Conservation (phyloP, 2,113 vertebrate genomes). For the Pleuronectes platessa region DNA sequence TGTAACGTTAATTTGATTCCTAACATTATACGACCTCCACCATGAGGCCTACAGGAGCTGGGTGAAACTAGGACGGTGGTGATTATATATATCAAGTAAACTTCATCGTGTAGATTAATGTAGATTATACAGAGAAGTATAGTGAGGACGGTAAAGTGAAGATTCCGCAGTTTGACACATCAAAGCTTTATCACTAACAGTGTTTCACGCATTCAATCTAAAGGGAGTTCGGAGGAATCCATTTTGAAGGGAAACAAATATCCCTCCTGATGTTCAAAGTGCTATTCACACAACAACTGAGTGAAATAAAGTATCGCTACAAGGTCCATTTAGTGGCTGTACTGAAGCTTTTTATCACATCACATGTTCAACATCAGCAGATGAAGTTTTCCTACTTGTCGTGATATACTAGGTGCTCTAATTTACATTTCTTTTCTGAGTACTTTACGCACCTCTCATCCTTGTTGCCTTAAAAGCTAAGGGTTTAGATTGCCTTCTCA, state of each 20-base stretch:
- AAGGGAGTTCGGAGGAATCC: too few relatives aligned
- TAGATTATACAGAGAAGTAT: neutral
- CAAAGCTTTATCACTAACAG: neutral
- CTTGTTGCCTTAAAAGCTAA: neutral
- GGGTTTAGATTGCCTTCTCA: neutral
- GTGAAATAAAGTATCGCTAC: neutral
- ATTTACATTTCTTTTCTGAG: neutral
- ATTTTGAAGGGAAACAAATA: neutral
- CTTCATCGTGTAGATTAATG: neutral
- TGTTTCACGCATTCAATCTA: neutral
- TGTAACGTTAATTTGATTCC: too few relatives aligned
- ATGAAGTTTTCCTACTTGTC: neutral
- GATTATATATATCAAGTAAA: neutral
- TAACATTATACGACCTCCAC: too few relatives aligned
- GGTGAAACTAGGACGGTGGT: constrained; percentile 47
- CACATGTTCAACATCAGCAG: neutral
- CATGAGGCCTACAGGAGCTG: neutral
- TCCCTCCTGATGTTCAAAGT: neutral
- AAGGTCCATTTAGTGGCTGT: neutral
- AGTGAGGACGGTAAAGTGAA: neutral
- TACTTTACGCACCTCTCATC: neutral
- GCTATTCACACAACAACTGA: neutral
- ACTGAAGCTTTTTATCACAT: neutral
- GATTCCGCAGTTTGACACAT: neutral
- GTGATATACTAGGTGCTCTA: neutral